Conservation (phyloP, 2,113 vertebrate genomes). For the Seriola dumerili region DNA sequence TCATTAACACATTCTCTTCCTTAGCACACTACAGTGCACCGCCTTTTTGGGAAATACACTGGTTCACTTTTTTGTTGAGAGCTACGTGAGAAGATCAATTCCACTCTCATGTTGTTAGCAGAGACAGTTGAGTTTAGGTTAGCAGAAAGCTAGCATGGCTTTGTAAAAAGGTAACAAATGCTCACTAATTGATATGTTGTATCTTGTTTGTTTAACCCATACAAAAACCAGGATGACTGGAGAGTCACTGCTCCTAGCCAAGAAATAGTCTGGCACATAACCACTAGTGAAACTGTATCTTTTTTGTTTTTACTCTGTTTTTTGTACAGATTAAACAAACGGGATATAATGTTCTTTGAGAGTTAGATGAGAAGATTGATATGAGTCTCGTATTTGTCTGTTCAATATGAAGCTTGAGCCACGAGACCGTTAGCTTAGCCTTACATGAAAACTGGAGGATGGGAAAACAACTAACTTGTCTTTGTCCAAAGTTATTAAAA, state of each 20-base stretch:
- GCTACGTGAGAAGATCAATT: constrained; percentile 7
- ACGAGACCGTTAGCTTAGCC: not conserved
- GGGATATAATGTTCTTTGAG: not conserved
- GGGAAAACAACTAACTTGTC: not conserved
- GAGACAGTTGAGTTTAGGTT: not conserved
- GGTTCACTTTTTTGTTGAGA: constrained; percentile 17
- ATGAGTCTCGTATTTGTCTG: not conserved
- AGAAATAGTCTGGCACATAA: not conserved
- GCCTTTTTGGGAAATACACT: constrained; percentile 8
- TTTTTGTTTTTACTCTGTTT: too few relatives aligned
- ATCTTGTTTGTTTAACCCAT: not conserved
- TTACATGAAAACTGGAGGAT: not conserved
- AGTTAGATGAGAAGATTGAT: constrained; percentile 11
- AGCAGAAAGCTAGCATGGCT: not conserved
- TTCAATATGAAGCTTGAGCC: not conserved
- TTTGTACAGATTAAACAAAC: too few relatives aligned
- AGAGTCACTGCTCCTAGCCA: too few relatives aligned
- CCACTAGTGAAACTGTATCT: too few relatives aligned
- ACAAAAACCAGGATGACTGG: not conserved
- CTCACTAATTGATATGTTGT: not conserved
- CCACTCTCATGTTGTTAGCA: not conserved
- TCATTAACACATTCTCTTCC: constrained; percentile 33
- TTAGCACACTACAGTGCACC: not conserved
- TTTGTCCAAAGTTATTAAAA: not conserved
- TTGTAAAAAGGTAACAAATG: too few relatives aligned